Conservation (phyloP, 2,797 vertebrate species). For the Champsocephalus esox region DNA sequence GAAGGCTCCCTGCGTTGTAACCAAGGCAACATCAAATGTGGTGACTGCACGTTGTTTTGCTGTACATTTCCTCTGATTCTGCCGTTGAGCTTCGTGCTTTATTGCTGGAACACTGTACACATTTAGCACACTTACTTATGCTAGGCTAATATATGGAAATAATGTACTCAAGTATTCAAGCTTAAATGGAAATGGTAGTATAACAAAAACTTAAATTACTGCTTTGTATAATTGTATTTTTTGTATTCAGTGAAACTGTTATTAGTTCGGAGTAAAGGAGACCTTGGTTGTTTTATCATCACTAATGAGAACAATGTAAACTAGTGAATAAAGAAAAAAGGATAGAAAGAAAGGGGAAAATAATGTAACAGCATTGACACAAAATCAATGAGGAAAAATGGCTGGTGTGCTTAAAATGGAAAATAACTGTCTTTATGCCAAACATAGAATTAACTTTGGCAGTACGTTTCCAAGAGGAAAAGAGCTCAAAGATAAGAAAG, state of each 20-base stretch:
- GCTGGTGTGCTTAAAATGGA: slow-evolving; percentile 22
- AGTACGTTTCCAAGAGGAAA: slow-evolving; percentile 49
- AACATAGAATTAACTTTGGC: slow-evolving; percentile 33
- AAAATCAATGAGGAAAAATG: slow-evolving; percentile 13
- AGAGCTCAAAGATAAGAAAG: slow-evolving; percentile 37
- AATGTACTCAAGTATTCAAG: slow-evolving; percentile 20
- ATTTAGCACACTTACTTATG: background rate
- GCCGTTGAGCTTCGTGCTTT: slow-evolving; percentile 10
- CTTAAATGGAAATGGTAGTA: slow-evolving; percentile 16
- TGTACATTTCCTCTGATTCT: slow-evolving; percentile 15
- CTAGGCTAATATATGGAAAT: slow-evolving; percentile 24
- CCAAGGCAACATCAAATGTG: slow-evolving; percentile 57
- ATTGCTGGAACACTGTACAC: background rate
- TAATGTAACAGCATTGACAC: slow-evolving; percentile 13
- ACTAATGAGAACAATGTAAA: slow-evolving; percentile 6
- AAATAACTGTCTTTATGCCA: slow-evolving; percentile 26
- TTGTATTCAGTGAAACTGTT: slow-evolving; percentile 17
- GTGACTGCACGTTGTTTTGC: slow-evolving; percentile 7
- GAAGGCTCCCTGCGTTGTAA: slow-evolving; percentile 58
- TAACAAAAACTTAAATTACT: background rate
- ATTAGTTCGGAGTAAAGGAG: slow-evolving; percentile 15
- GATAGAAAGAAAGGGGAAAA: background rate
- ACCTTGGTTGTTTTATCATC: background rate
- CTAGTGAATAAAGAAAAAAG: background rate
- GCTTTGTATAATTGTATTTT: slow-evolving; percentile 15